A percentile compares a stretch with the other conserved stretches of the same genome.
Evolutionary conservation across 92 coral and sea anemone species (phyloP).

Genomic region (Phymanthus crucifer): DNA sequence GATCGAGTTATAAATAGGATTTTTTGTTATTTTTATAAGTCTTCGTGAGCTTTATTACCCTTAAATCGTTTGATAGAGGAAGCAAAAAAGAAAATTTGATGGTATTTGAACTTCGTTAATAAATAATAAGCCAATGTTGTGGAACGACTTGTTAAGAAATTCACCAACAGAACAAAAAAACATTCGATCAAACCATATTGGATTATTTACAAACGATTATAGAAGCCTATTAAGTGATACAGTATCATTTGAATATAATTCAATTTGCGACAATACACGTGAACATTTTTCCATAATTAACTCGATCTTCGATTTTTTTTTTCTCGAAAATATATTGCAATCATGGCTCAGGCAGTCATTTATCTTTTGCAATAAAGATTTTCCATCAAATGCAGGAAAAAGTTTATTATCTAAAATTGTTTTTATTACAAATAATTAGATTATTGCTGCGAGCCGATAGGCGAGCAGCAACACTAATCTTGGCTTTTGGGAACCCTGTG

Average conservation of each 20-base stretch:
- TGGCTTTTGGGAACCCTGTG: too few species aligned
- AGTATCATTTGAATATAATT: neutral
- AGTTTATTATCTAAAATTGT: too few species aligned
- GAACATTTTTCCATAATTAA: conserved; percentile 1
- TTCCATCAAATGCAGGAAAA: too few species aligned
- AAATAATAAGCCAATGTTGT: conserved; percentile 31
- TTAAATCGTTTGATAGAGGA: conserved; percentile 26
- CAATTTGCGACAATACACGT: neutral
- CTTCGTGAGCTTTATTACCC: conserved; percentile 8
- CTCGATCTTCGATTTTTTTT: neutral
- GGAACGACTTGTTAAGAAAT: conserved; percentile 11
- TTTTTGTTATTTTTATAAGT: neutral
- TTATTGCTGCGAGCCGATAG: too few species aligned
- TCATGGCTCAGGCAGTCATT: too few species aligned
- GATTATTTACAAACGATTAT: neutral
- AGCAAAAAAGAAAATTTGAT: conserved; percentile 22
- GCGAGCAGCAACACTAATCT: too few species aligned
- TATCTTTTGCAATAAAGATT: too few species aligned
- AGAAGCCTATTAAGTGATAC: neutral
- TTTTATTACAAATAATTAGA: too few species aligned
- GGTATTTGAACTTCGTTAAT: conserved; percentile 25
- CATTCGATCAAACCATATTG: neutral
- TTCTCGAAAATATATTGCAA: neutral
- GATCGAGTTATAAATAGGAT: neutral
- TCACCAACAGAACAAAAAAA: neutral